Conservation (phyloP, 2,888 invertebrate species). For the Crioceris asparagi region DNA sequence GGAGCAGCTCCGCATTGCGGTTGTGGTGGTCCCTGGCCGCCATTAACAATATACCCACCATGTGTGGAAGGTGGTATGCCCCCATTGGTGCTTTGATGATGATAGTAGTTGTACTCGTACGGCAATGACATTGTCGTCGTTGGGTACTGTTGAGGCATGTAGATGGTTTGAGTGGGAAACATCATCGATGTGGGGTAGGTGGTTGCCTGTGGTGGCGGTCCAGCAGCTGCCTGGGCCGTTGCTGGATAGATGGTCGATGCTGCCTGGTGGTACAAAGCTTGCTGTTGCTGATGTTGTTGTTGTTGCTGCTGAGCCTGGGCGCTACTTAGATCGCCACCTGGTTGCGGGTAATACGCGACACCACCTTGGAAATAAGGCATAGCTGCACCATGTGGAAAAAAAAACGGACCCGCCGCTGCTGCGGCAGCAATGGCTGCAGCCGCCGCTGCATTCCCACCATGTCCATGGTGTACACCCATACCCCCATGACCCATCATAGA, state of each 20-base stretch:
- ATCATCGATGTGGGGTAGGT: conserved; percentile 36
- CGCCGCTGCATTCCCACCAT: too few species aligned
- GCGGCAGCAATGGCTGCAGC: too few species aligned
- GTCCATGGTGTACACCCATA: too few species aligned
- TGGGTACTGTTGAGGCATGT: conserved; percentile 41
- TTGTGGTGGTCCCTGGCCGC: conserved; percentile 5
- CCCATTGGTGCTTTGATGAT: conserved; percentile 32
- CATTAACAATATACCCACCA: too few species aligned
- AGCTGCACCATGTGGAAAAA: conserved; percentile 35
- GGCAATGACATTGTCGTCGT: conserved; percentile 40
- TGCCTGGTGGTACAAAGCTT: conserved; percentile 8
- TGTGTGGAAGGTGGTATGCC: conserved; percentile 19
- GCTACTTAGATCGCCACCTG: conserved; percentile 27
- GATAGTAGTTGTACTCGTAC: conserved; percentile 35
- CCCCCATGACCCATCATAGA: too few species aligned
- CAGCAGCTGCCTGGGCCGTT: conserved; percentile 34
- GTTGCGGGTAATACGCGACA: conserved; percentile 33
- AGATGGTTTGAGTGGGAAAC: conserved; percentile 37
- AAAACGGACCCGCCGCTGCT: conserved; percentile 35
- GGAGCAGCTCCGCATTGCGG: too few species aligned
- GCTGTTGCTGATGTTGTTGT: conserved; percentile 33
- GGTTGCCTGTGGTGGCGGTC: conserved; percentile 34
- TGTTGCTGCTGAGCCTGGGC: conserved; percentile 32
- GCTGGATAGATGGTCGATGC: conserved; percentile 35
- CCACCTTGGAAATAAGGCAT: conserved; percentile 36